phyloP scores from a whole-genome alignment of 2,797 vertebrate genomes.

The Neomorphus geoffroyi region DNA sequence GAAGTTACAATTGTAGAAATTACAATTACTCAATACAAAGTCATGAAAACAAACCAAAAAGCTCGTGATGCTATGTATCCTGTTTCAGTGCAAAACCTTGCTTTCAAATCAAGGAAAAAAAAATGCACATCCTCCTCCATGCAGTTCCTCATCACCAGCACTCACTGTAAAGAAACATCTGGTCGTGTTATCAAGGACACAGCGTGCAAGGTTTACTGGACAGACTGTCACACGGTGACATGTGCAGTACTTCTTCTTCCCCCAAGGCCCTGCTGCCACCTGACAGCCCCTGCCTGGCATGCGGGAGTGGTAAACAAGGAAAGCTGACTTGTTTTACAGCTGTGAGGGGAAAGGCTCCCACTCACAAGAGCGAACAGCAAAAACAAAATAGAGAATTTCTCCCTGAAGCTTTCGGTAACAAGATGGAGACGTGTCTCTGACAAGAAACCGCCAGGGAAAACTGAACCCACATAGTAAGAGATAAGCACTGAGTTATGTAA shows the following conservation, averaged over 20 bases:
- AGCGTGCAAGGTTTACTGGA: background rate
- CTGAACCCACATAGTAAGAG: accelerated
- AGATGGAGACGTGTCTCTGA: background rate
- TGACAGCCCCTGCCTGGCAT: background rate
- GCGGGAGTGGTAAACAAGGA: accelerated
- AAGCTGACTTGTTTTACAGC: background rate
- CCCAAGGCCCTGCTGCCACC: background rate
- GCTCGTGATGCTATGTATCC: background rate
- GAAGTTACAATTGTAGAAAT: background rate
- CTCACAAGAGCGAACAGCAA: accelerated
- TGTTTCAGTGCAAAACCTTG: background rate
- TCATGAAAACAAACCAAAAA: background rate
- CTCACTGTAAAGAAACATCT: background rate
- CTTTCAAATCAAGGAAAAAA: accelerated
- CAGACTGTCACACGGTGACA: background rate
- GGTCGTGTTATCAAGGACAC: background rate
- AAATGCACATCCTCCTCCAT: background rate
- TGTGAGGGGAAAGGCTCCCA: background rate
- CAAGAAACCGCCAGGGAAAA: background rate
- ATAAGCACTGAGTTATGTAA: background rate
- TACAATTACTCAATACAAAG: background rate
- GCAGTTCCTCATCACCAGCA: background rate
- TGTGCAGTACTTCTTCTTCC: background rate
- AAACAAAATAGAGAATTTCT: background rate
- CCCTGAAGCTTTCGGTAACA: background rate